Conservation (phyloP, 1,140 invertebrate species). For the Pseudoatta argentina region DNA sequence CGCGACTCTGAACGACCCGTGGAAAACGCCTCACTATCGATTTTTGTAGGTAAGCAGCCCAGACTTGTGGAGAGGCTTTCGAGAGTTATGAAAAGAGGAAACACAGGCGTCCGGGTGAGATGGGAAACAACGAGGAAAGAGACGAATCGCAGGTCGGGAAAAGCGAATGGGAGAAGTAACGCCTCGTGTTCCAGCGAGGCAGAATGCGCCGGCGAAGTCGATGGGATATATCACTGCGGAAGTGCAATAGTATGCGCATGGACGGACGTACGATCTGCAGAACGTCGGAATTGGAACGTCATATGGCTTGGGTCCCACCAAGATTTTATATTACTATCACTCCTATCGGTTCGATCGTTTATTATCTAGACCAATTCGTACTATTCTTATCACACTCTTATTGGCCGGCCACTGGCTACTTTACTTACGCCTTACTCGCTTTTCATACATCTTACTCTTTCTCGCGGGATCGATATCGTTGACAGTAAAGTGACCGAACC, state of each 20-base stretch:
- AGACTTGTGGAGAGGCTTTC: neutral
- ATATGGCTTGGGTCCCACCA: constrained; percentile 75
- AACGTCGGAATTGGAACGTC: constrained; percentile 69
- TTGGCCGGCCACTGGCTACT: constrained; percentile 50
- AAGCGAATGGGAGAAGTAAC: constrained; percentile 38
- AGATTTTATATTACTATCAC: constrained; percentile 80
- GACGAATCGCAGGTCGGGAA: constrained; percentile 14
- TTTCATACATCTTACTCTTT: neutral
- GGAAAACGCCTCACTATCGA: constrained; percentile 33
- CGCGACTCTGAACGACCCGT: neutral
- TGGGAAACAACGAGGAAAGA: constrained; percentile 37
- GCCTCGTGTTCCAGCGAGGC: constrained; percentile 64
- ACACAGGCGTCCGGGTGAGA: constrained; percentile 4
- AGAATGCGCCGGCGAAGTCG: constrained; percentile 65
- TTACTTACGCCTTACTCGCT: constrained; percentile 32
- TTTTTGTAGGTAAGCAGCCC: constrained; percentile 13
- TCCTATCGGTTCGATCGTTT: constrained; percentile 76
- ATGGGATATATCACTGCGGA: constrained; percentile 74
- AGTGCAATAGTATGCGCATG: constrained; percentile 70
- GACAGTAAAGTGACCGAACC: neutral
- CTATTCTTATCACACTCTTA: constrained; percentile 70
- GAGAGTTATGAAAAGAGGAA: constrained; percentile 47
- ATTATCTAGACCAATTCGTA: constrained; percentile 72
- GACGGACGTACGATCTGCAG: constrained; percentile 68
- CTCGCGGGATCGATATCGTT: constrained; percentile 39